Evolutionary conservation across 2,113 vertebrate species (phyloP), one percentile per base, ranked within the genome.

Genomic region (Charadrius vociferus): DNA sequence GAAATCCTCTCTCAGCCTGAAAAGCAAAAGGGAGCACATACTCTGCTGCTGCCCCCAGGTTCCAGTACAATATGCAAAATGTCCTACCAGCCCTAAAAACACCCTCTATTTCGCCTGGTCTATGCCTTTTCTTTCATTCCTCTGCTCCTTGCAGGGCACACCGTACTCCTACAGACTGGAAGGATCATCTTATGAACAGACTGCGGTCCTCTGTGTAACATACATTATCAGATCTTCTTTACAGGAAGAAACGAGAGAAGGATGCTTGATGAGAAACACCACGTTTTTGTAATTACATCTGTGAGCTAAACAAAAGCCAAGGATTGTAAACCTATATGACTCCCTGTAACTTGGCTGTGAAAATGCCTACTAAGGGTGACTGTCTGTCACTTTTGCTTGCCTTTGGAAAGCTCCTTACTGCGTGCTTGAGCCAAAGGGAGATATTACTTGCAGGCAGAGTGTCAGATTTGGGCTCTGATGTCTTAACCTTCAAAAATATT

Each of bases 401-500:
- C 74, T 82, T 26, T 41, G 55, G 79, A 80, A 94, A 88, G 70
- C 47, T 91, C 73, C 58, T n/a, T 21, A 29, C 34, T 0, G 0
- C 17, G 37, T 4, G 14, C 49, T 36, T 19, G 30, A 9, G 82
- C 88, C 80, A 50, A 88, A 59, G 56, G 59, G 70, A 91, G 53
- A 12, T 11, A 53, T 47, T 47, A 49, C 41, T 89, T 67, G 53
- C 77, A 93, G 80, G 52, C 88, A 92, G 52, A 58, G 68, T 52
- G 58, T 81, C 78, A 85, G 45, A 61, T 53, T 8, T 41, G 45
- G 66, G 62, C 70, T 94, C 86, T 91, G 92, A 93, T 90, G 61
- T 88, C 77, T 95, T 93, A 91, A 96, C 86, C 83, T 87, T 65
- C 73, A 74, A 43, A 93, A 85, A 67, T 61, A 89, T 81, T 95